Conservation (phyloP, 2,888 invertebrate species). For the Alsophila aescularia region DNA sequence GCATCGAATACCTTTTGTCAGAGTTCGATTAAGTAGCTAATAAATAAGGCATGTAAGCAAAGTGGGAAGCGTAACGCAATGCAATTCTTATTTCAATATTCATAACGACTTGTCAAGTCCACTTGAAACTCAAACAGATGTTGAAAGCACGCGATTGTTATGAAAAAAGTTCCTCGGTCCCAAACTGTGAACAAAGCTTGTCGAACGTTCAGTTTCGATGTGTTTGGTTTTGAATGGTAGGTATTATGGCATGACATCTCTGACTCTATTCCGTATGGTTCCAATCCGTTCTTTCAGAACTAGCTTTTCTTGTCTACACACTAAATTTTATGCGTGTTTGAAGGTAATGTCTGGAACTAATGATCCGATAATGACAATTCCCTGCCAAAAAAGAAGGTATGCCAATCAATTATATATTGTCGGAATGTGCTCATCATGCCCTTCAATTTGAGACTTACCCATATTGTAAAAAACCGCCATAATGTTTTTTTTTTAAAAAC, state of each 20-base stretch:
- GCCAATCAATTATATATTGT: too few relatives aligned
- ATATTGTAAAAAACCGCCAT: too few relatives aligned
- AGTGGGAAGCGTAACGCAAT: conserved; percentile 32
- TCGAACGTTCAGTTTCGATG: conserved; percentile 35
- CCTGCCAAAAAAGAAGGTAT: too few relatives aligned
- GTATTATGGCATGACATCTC: conserved; percentile 3
- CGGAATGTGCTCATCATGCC: too few relatives aligned
- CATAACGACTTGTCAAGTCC: conserved; percentile 50
- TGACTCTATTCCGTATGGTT: background rate
- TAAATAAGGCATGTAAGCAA: conserved; percentile 31
- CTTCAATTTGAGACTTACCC: too few relatives aligned
- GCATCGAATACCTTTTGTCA: background rate
- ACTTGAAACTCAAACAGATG: conserved; percentile 58
- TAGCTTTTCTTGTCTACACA: too few relatives aligned
- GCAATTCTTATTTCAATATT: conserved; percentile 50
- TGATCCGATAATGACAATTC: too few relatives aligned
- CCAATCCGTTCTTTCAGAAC: too few relatives aligned
- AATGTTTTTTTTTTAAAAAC: too few relatives aligned
- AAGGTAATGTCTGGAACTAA: too few relatives aligned
- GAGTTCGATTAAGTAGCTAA: background rate
- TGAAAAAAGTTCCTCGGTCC: conserved; percentile 59
- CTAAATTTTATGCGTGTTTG: too few relatives aligned
- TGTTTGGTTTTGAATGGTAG: conserved; percentile 1
- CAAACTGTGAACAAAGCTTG: conserved; percentile 43
- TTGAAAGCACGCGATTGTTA: conserved; percentile 47